These are phyloP conservation scores for Beaufortia kweichowensis DNA, from an alignment of 2,113 vertebrate genomes.

Conservation along the genomic window DNA sequence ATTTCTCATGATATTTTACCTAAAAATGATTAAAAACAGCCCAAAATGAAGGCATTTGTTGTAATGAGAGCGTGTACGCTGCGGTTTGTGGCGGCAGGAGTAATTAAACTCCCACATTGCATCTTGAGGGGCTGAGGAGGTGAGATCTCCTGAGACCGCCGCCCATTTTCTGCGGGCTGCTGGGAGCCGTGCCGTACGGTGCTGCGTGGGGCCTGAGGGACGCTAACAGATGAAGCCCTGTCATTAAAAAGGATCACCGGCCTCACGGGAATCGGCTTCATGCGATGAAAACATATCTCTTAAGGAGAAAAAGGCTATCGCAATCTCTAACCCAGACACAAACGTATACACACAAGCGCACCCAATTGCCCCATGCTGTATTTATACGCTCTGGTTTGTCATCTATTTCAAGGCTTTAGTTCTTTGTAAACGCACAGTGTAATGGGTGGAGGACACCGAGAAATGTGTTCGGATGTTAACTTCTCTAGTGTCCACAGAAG, in stretches of 20 bases:
- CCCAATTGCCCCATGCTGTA: not conserved
- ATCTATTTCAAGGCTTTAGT: slow-evolving; percentile 7
- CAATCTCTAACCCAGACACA: slow-evolving; percentile 17
- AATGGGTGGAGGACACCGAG: no score
- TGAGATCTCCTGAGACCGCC: slow-evolving; percentile 44
- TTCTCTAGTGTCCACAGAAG: not conserved
- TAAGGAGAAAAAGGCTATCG: slow-evolving; percentile 41
- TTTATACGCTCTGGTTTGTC: slow-evolving; percentile 1
- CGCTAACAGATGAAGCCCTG: slow-evolving; percentile 56
- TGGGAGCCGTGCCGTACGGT: slow-evolving; percentile 36
- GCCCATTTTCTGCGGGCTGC: slow-evolving; percentile 55
- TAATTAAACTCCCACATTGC: slow-evolving; percentile 56
- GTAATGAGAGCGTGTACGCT: slow-evolving; percentile 32
- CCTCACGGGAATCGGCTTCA: slow-evolving; percentile 48
- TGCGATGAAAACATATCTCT: slow-evolving; percentile 52
- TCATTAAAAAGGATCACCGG: slow-evolving; percentile 54
- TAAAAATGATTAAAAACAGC: slow-evolving; percentile 21
- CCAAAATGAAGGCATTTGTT: slow-evolving; percentile 27
- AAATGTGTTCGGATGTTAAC: not conserved
- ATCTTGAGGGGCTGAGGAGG: slow-evolving; percentile 47
- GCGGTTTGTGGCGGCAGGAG: slow-evolving; percentile 43
- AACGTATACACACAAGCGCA: slow-evolving; percentile 20
- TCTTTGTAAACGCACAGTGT: not conserved
- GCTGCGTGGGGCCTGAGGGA: slow-evolving; percentile 46
- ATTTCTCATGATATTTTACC: slow-evolving; percentile 1